Conservation (phyloP, 1,140 invertebrate species). For the Palaemon carinicauda region DNA sequence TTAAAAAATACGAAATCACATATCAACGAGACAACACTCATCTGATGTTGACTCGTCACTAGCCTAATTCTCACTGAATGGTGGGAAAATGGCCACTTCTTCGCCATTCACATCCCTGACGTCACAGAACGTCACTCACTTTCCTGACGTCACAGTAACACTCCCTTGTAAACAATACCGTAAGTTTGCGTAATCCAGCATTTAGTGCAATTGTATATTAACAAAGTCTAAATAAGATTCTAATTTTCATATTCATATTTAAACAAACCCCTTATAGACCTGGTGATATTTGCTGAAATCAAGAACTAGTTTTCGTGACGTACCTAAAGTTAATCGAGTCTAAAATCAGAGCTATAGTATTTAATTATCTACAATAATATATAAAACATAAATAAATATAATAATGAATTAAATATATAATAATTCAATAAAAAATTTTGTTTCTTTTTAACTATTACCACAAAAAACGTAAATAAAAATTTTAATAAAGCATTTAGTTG, state of each 20-base stretch:
- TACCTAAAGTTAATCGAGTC: not conserved
- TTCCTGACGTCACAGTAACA: not conserved
- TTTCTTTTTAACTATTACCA: too few species aligned
- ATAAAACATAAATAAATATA: not conserved
- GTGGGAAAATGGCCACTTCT: constrained; percentile 2
- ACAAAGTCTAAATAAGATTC: too few species aligned
- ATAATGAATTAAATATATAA: too few species aligned
- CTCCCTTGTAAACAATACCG: not conserved
- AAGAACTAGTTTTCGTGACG: constrained; percentile 30
- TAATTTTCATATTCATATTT: too few species aligned
- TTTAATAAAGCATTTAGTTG: not conserved
- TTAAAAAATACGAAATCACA: too few species aligned
- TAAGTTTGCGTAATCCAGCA: not conserved
- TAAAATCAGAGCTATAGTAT: not conserved
- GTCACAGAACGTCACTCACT: not conserved
- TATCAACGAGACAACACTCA: too few species aligned
- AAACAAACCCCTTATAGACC: too few species aligned
- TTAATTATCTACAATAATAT: not conserved
- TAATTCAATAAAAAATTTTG: too few species aligned
- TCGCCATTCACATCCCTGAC: too few species aligned
- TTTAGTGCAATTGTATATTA: too few species aligned
- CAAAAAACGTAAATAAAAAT: too few species aligned
- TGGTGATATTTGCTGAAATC: not conserved
- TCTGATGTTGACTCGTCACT: not conserved
- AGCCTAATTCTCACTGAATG: not conserved